Evolutionary conservation across 1,140 invertebrate species (phyloP).

Genomic region (Trypoxylus dichotomus): DNA sequence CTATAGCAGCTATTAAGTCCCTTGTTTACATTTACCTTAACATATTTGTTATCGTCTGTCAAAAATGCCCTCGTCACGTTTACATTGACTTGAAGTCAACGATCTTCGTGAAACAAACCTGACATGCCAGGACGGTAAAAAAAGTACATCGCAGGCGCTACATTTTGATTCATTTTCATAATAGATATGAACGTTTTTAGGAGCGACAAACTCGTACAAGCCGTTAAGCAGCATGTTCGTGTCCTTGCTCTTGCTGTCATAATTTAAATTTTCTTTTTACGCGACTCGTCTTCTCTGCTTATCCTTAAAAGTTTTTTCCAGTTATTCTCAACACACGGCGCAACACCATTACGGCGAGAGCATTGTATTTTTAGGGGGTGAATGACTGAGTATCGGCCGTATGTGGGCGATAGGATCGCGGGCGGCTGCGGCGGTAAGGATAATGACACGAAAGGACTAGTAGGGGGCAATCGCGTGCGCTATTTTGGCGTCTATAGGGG

Average conservation of each 20-base stretch:
- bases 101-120: not conserved
- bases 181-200: not conserved
- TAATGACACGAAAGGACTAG: slow-evolving; percentile 19
- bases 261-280: not conserved
- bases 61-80: not conserved
- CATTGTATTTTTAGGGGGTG: slow-evolving; percentile 25
- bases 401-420: slow-evolving; percentile 13
- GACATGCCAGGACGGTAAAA: not conserved
- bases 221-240: not conserved
- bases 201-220: not conserved
- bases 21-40: not conserved
- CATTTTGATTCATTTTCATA: not conserved
- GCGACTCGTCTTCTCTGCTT: not conserved
- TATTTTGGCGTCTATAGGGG: slow-evolving; percentile 10
- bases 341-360: slow-evolving; percentile 4
- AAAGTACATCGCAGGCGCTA: not conserved
- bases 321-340: not conserved
- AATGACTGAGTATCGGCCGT: slow-evolving; percentile 14
- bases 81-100: not conserved
- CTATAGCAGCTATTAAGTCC: too few relatives aligned
- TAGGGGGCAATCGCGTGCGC: slow-evolving; percentile 21
- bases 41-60: not conserved
- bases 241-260: not conserved
- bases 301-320: not conserved
- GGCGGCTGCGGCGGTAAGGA: slow-evolving; percentile 10